Percentiles rank a stretch among this genome's conserved stretches.
Evolutionary conservation across 2,888 invertebrate species (phyloP).

Genomic region (Habroteleia sp.): DNA sequence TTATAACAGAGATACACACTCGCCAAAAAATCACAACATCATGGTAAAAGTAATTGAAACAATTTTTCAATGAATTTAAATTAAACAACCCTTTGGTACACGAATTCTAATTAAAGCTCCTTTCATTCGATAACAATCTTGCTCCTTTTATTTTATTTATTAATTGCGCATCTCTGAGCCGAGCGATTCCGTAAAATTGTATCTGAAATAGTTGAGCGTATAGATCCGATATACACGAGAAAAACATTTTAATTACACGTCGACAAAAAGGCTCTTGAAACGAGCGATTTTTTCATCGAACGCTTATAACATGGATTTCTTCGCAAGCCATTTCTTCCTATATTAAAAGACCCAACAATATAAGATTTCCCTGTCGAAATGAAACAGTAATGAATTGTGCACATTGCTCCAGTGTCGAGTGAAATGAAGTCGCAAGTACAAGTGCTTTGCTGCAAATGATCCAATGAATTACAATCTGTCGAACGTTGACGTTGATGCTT

Average conservation of each 20-base stretch:
- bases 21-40: slow-evolving; percentile 8
- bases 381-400: slow-evolving; percentile 30
- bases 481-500: slow-evolving; percentile 33
- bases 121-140: too few relatives aligned
- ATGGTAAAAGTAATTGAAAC: not conserved
- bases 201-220: too few relatives aligned
- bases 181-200: too few relatives aligned
- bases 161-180: too few relatives aligned
- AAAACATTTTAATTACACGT: not conserved
- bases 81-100: too few relatives aligned
- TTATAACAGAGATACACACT: too few relatives aligned
- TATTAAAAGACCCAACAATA: slow-evolving; percentile 31
- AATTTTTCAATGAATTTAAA: not conserved
- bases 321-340: slow-evolving; percentile 19
- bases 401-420: too few relatives aligned
- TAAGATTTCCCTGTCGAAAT: slow-evolving; percentile 38
- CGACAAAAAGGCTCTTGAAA: slow-evolving; percentile 7
- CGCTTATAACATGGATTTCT: slow-evolving; percentile 12
- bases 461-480: slow-evolving; percentile 43
- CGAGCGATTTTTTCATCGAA: not conserved
- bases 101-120: too few relatives aligned
- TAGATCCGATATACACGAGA: too few relatives aligned
- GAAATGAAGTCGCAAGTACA: slow-evolving; percentile 40
- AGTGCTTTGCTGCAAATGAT: slow-evolving; percentile 27
- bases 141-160: too few relatives aligned